Evolutionary conservation across 2,113 vertebrate genomes (phyloP), one percentile per base, ranked within the genome.

Genomic region (Pterocles orientalis): DNA sequence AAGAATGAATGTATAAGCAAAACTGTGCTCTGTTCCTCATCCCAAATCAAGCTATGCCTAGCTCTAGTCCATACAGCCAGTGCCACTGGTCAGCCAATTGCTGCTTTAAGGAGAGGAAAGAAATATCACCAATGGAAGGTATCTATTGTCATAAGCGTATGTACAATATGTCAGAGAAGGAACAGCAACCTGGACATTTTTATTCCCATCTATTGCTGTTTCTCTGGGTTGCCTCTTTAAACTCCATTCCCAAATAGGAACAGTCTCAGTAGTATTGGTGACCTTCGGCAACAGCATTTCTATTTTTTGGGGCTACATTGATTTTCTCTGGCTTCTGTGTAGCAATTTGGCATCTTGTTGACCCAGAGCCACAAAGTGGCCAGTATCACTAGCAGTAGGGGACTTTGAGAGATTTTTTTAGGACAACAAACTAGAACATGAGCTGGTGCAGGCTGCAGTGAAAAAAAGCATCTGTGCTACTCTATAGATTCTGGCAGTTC

Each of bases 401-500:
- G 91, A 94, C 56, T 86, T 64, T 12, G 34, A 87, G 75, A 83
- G 53, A 83, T 80, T 88, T 92, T 95, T 96, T 96, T 91, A 88
- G 95, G 79, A 47, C 79, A 86, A 41, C 61, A 72, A 90, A 92
- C 66, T 93, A 54, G 79, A 93, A 53, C 51, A 86, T 56, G 88
- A 86, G 28, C 50, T 81, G 53, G 54, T 82, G 18, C 29, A 41
- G 56, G 39, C 47, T 94, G 54, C n/a, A 58, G 50, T 56, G 79
- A 68, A 80, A 91, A 94, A 94, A 94, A 60, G 9, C 24, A 28
- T 33, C 28, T 11, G 31, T 64, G 56, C 41, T 91, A 21, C 65
- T 92, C 29, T 51, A 64, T n/a, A 33, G 39, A 66, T 80, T 62
- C 54, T 41, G 47, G 31, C 20, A 50, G 17, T 50, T 89, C 53